Evolutionary conservation across 2,113 vertebrate species (phyloP), one percentile per base, ranked within the genome.

Genomic region (Pluvialis apricaria): DNA sequence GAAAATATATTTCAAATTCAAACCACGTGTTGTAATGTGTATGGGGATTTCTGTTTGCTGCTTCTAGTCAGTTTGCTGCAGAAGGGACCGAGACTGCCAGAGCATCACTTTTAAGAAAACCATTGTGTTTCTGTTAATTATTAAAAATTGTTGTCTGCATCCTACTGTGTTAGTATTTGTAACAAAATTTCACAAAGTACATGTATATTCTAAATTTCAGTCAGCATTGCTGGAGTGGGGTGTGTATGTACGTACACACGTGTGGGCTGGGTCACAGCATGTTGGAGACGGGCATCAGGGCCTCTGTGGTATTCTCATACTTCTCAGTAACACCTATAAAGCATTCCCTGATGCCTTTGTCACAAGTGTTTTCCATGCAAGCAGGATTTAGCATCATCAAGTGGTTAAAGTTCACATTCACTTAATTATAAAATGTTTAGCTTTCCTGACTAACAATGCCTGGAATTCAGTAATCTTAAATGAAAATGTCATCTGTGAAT

Each of bases 181-280:
- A 42, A 55, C 11, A 57, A 14, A 40, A 71, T 40, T 38, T 26
- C 18, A 5, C 32, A 10, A 5, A 9, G 12, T 32, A 14, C 16
- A 0, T 21, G 32, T 52, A 4, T 66, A 5, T 65, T 60, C 36
- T 34, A 34, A 42, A 26, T 15, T 26, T 26, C 5, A 42, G 25
- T 15, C 36, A 28, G 15, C 14, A 11, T 44, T 70, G 16, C 29
- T 0, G 1, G 25, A 11, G 70, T 3, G 55, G 29, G 2, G 26
- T 5, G 29, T 16, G 36, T 44, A 9, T 6, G 32, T 34, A 2
- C 4, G 64, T 24, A 65, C 2, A 0, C 3, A 1, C 0, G 1
- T 4, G 12, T 0, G 0, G 31, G 38, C 36, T 70, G 49, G 49
- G 31, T 36, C 29, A 14, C 49, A 28, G 70, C 34, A 12, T 5